Percentiles rank a stretch among this genome's conserved stretches.
phyloP scores from a whole-genome alignment of 2,113 vertebrate species.

The Ploceus nigricollis region DNA sequence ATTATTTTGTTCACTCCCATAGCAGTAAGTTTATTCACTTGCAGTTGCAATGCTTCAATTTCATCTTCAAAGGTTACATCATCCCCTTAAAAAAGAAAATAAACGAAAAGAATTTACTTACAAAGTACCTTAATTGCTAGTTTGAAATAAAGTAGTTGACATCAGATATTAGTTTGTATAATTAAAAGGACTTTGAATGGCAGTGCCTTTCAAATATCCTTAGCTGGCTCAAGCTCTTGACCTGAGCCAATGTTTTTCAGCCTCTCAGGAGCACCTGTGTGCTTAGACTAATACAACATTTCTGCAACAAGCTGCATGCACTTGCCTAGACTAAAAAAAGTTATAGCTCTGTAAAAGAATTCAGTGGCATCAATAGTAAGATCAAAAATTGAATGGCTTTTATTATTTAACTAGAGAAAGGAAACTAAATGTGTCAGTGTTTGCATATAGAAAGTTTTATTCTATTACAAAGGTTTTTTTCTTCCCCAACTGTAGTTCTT shows the following conservation, averaged over 20 bases:
- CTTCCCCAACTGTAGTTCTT: not conserved
- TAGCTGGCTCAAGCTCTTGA: not conserved
- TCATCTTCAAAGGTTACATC: constrained; percentile 85
- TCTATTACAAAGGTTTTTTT: not conserved
- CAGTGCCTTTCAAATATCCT: not conserved
- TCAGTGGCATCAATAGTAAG: not conserved
- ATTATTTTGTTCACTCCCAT: constrained; percentile 88
- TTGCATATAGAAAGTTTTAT: not conserved
- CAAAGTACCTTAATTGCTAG: not conserved
- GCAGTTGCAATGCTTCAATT: constrained; percentile 77
- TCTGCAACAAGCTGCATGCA: not conserved
- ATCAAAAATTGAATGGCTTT: not conserved
- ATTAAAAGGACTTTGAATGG: not conserved
- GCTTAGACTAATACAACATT: not conserved
- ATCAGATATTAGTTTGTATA: not conserved
- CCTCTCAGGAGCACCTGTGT: not conserved
- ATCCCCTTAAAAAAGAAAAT: constrained; percentile 64
- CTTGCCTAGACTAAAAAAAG: not conserved
- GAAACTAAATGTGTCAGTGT: not conserved
- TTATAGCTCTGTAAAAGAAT: not conserved
- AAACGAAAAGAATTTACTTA: not conserved
- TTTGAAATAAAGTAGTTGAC: not conserved
- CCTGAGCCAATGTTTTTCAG: not conserved
- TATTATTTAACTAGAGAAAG: not conserved
- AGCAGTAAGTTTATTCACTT: constrained; percentile 81